Evolutionary conservation across 2,888 invertebrate genomes (phyloP), one percentile per base, ranked within the genome.

Genomic region (Stenchaetothrips biformis): DNA sequence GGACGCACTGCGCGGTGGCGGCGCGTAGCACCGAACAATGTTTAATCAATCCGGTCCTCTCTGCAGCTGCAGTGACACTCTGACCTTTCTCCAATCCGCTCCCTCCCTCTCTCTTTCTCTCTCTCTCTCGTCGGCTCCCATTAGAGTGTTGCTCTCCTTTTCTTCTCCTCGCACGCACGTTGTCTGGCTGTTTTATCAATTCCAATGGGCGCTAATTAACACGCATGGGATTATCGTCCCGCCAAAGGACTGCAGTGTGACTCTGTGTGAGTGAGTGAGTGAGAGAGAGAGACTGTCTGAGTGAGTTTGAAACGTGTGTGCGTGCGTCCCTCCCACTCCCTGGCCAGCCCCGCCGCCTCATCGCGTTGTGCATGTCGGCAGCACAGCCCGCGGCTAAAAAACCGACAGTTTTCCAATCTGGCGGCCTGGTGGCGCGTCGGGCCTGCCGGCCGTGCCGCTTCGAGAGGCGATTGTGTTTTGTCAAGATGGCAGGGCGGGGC

Each of bases 341-440:
- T 4, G 37, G 37, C 37, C 37, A 4, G 37, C 37, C 53, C 53
- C 53, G 9, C 53, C 53, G 16, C 53, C 53, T 53, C 53, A 4
- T 13, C 53, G 13, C 53, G 1, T 53, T 53, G 11, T 13, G 21
- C 25, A 1, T 21, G 21, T 6, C 21, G 21, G 25, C 11, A 25
- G 67, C 67, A 74, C 11, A 21, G 21, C 67, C 67, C 25, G 67
- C 67, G 67, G 67, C 25, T 74, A 21, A 11, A 25, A 74, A 21
- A 25, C 21, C n/a, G 21, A 74, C 67, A 74, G 67, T 74, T 74
- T 74, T 74, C 25, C 67, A 74, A 74, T 74, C 67, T 25, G 37
- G 37, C 37, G 37, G 37, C 37, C 37, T 37, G 37, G 37, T 4
- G 37, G 37, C 37, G 37, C 37, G 37, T 37, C 37, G 37, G 37